These are phyloP conservation scores for Drosophila sordidapex DNA, from an alignment of 2,888 invertebrate species.

Conservation along the genomic window DNA sequence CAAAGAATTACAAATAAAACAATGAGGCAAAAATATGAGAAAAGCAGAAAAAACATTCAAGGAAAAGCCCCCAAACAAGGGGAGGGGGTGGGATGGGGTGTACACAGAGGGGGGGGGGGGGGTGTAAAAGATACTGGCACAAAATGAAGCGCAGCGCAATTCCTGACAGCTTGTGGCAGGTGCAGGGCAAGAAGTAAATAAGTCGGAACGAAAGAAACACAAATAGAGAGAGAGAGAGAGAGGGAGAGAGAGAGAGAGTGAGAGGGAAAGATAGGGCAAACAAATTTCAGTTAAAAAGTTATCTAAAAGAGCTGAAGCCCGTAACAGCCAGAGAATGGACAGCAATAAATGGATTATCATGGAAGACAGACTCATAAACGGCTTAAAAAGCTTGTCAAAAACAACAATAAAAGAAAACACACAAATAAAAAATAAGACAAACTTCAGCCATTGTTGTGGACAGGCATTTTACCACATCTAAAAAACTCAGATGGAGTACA, in stretches of 20 bases:
- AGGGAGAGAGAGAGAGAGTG: background rate
- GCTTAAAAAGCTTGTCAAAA: slow-evolving; percentile 19
- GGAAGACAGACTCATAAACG: slow-evolving; percentile 29
- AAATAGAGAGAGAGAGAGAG: background rate
- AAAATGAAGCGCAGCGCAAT: slow-evolving; percentile 59
- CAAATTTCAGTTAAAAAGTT: slow-evolving; percentile 22
- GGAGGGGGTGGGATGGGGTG: too few relatives aligned
- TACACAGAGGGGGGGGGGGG: slow-evolving; percentile 2
- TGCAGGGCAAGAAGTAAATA: slow-evolving; percentile 16
- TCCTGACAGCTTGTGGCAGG: slow-evolving; percentile 51
- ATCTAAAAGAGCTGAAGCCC: slow-evolving; percentile 6
- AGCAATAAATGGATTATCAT: slow-evolving; percentile 44
- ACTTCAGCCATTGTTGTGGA: background rate
- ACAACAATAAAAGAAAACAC: background rate
- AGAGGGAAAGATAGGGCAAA: background rate
- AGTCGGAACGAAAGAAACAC: slow-evolving; percentile 2
- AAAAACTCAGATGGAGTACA: background rate
- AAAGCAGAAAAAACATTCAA: slow-evolving; percentile 16
- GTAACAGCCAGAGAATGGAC: slow-evolving; percentile 8
- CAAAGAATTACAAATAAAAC: slow-evolving; percentile 53
- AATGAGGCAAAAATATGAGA: slow-evolving; percentile 43
- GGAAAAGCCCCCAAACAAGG: slow-evolving; percentile 8
- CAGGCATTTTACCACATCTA: background rate
- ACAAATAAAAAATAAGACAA: background rate
- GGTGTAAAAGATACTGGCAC: slow-evolving; percentile 35